A percentile compares a stretch with the other conserved stretches of the same genome.
Conservation (phyloP, 2,113 vertebrate genomes). For the Hystrix brachyura region DNA sequence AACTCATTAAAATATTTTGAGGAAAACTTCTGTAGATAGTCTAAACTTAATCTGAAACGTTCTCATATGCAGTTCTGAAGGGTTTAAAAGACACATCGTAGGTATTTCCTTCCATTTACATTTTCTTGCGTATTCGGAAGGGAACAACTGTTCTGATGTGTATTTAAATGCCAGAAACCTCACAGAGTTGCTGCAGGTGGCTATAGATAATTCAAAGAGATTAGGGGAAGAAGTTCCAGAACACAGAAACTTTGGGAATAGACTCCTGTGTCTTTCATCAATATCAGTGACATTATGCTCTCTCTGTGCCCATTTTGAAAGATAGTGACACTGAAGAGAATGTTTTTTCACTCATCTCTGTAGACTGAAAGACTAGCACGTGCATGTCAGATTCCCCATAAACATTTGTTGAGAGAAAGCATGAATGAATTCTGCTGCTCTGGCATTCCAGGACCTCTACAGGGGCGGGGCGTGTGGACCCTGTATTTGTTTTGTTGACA, state of each 20-base stretch:
- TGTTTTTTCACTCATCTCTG: neutral
- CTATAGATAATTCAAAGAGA: constrained; percentile 48
- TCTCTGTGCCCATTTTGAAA: neutral
- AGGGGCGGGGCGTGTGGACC: too few species aligned
- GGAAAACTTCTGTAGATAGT: neutral
- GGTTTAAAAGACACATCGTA: neutral
- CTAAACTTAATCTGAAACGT: neutral
- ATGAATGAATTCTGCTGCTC: neutral
- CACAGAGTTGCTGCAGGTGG: neutral
- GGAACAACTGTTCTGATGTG: constrained; percentile 68
- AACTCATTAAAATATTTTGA: neutral
- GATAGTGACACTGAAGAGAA: neutral
- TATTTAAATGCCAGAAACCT: constrained; percentile 69
- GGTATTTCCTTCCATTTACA: constrained; percentile 25
- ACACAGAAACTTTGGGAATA: neutral
- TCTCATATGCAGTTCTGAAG: neutral
- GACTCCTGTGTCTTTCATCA: neutral
- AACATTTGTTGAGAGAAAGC: neutral
- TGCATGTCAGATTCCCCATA: neutral
- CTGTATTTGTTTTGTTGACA: neutral
- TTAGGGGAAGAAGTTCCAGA: constrained; percentile 6
- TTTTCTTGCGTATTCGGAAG: constrained; percentile 63
- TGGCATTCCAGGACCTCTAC: neutral
- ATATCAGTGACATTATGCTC: neutral
- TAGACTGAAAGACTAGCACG: neutral